Percentiles rank a stretch among this genome's conserved stretches.
These are phyloP conservation scores for Aphelenchoides bicaudatus DNA, from an alignment of 2,888 invertebrate species.

Conservation along the genomic window DNA sequence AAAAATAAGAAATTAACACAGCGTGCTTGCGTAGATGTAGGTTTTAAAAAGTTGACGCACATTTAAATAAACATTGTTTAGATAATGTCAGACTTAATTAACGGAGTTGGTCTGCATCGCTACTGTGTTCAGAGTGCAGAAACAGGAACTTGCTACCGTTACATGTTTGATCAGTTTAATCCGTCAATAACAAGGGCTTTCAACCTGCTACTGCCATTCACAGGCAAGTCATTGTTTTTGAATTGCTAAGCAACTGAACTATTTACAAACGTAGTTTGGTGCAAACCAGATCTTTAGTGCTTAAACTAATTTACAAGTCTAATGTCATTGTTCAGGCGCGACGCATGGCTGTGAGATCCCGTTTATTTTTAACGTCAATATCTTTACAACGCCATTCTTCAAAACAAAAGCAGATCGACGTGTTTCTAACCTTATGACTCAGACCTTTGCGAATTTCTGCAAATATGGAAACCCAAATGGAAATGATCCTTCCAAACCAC, in stretches of 20 bases:
- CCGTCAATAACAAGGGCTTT: conserved; percentile 19
- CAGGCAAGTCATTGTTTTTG: conserved; percentile 18
- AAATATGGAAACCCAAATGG: conserved; percentile 51
- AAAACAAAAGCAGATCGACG: conserved; percentile 43
- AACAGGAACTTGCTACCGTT: conserved; percentile 29
- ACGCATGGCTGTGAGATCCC: conserved; percentile 53
- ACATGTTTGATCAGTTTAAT: conserved; percentile 36
- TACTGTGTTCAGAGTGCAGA: conserved; percentile 21
- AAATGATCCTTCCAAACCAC: background rate
- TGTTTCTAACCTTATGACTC: conserved; percentile 48
- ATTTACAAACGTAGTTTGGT: conserved; percentile 5
- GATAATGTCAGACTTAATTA: conserved; percentile 38
- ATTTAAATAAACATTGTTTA: conserved; percentile 15
- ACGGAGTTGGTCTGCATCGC: conserved; percentile 29
- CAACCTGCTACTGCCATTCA: conserved; percentile 32
- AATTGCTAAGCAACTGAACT: conserved; percentile 7
- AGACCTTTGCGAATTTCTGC: conserved; percentile 52
- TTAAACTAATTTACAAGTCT: background rate
- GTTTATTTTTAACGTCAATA: conserved; percentile 51
- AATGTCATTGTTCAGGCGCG: conserved; percentile 27
- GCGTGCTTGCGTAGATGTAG: conserved; percentile 30
- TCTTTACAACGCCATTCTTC: conserved; percentile 47
- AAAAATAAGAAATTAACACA: conserved; percentile 27
- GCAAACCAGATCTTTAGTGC: background rate
- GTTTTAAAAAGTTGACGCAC: conserved; percentile 7